Conservation (phyloP, 2,113 vertebrate genomes). For the Miniopterus natalensis region DNA sequence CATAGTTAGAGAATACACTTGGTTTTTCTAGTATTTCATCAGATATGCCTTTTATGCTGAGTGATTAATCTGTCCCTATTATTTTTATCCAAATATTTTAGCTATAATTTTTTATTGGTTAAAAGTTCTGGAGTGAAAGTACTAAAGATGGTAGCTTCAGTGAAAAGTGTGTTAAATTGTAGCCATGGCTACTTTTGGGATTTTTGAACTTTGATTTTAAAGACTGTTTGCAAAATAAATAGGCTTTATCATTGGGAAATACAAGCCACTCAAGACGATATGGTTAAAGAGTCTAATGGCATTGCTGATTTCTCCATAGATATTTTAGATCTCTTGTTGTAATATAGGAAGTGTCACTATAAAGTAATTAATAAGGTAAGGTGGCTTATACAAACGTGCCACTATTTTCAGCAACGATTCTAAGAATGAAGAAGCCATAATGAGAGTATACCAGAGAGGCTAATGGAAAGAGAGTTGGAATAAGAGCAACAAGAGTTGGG, state of each 20-base stretch:
- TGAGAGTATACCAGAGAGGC: background rate
- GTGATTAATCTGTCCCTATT: background rate
- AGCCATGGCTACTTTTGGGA: background rate
- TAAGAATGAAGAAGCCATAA: background rate
- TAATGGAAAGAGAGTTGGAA: background rate
- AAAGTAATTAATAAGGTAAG: background rate
- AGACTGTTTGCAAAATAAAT: background rate
- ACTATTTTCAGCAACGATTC: background rate
- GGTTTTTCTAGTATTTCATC: background rate
- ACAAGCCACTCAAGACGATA: background rate
- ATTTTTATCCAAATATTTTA: slow-evolving; percentile 9
- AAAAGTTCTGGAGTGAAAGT: background rate
- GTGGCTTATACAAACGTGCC: background rate
- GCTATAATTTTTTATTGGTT: background rate
- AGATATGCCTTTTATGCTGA: background rate
- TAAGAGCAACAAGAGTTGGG: background rate
- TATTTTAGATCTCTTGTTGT: background rate
- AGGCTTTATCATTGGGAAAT: background rate
- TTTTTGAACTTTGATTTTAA: background rate
- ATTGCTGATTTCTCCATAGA: background rate
- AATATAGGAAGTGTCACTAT: background rate
- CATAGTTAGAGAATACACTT: background rate
- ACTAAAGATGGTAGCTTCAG: background rate
- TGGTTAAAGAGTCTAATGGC: background rate
- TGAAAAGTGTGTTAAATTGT: background rate